phyloP scores from a whole-genome alignment of 2,797 vertebrate species.

The Falco cherrug region DNA sequence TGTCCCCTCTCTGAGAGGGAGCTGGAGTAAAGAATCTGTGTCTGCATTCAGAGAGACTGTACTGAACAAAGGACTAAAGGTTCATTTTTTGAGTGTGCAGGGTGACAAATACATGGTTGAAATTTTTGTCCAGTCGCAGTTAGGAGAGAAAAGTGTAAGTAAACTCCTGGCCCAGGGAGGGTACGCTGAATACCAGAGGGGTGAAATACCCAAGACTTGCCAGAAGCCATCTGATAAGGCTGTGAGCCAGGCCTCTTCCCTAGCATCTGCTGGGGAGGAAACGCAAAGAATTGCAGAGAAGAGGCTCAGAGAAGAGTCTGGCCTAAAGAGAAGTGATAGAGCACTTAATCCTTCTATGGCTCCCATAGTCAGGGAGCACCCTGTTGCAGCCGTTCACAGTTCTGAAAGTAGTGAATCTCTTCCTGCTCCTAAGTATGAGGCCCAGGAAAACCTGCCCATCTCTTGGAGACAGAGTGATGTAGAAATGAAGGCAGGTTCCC shows the following conservation, averaged over 20 bases:
- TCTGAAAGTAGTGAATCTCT: not conserved
- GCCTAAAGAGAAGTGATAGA: not conserved
- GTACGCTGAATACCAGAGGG: constrained; percentile 74
- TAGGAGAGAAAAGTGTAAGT: constrained; percentile 80
- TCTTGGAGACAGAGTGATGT: constrained; percentile 8
- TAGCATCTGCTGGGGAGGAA: not conserved
- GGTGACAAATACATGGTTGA: constrained; percentile 79
- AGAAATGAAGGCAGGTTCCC: constrained; percentile 24
- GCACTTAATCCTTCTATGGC: not conserved
- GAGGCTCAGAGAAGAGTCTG: not conserved
- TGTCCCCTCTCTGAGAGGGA: constrained; percentile 74
- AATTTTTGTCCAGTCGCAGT: constrained; percentile 78
- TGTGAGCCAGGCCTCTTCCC: not conserved
- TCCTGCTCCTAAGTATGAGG: not conserved
- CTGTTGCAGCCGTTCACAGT: not conserved
- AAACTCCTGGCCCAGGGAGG: constrained; percentile 80
- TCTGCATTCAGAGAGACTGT: constrained; percentile 85
- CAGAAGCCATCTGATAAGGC: not conserved
- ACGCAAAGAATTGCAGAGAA: not conserved
- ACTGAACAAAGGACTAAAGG: constrained; percentile 80
- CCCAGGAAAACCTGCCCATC: not conserved
- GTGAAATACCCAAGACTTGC: not conserved
- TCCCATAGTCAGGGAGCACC: not conserved
- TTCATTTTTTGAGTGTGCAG: constrained; percentile 75
- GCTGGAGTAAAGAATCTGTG: constrained; percentile 82